Conservation (phyloP, 1,140 invertebrate species). For the Zophobas morio region DNA sequence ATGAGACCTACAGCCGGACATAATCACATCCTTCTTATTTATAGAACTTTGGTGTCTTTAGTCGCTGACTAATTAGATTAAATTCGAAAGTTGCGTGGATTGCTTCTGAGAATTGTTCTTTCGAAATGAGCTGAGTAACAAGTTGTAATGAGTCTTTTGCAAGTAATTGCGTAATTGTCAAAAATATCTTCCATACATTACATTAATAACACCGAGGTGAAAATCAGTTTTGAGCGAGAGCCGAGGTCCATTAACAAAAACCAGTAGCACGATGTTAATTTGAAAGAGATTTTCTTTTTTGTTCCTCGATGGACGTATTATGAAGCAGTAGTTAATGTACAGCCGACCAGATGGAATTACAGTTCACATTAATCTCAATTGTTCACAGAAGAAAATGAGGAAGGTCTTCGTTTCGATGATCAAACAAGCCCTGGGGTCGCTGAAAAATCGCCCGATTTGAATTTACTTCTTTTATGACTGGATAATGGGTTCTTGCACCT, state of each 20-base stretch:
- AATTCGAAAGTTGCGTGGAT: slow-evolving; percentile 12
- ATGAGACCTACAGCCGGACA: too few relatives aligned
- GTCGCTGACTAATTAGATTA: slow-evolving; percentile 16
- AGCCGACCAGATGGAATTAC: slow-evolving; percentile 44
- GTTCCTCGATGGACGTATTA: slow-evolving; percentile 36
- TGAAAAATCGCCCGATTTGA: neutral
- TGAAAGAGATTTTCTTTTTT: slow-evolving; percentile 60
- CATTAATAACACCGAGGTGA: slow-evolving; percentile 57
- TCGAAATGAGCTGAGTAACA: slow-evolving; percentile 37
- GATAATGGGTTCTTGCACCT: too few relatives aligned
- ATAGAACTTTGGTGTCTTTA: neutral
- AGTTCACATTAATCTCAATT: slow-evolving; percentile 49
- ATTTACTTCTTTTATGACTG: neutral
- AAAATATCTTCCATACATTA: slow-evolving; percentile 52
- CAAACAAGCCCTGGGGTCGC: neutral
- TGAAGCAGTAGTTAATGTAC: slow-evolving; percentile 38
- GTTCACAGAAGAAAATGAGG: slow-evolving; percentile 36
- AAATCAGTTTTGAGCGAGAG: slow-evolving; percentile 58
- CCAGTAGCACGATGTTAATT: slow-evolving; percentile 62
- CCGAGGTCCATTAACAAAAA: slow-evolving; percentile 59
- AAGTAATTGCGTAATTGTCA: slow-evolving; percentile 50
- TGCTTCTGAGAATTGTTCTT: slow-evolving; percentile 28
- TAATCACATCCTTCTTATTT: neutral
- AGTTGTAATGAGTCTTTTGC: slow-evolving; percentile 40
- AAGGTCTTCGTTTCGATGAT: slow-evolving; percentile 8